Base-by-base conservation (phyloP, 2,888 invertebrate species). In the Marasmarcha lunaedactyla region DNA sequence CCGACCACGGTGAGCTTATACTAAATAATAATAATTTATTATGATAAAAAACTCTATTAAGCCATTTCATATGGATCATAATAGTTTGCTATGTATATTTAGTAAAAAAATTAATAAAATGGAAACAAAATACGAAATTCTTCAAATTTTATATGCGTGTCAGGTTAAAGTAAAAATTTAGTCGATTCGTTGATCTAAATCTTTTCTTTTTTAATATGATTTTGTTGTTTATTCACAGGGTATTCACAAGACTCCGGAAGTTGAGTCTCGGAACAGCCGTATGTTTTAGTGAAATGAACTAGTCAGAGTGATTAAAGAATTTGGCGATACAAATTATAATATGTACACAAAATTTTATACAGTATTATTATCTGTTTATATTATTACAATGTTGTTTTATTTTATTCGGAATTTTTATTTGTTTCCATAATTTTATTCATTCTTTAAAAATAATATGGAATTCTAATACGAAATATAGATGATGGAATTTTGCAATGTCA, bases 191-290 rank as follows among this genome's bases (percentile, higher is more conserved):
- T n/a, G n/a, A n/a, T n/a, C n/a, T n/a, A n/a, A n/a, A n/a, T n/a
- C n/a, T n/a, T n/a, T n/a, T n/a, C n/a, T n/a, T n/a, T n/a, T n/a
- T n/a, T n/a, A n/a, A n/a, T n/a, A n/a, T n/a, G n/a, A n/a, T n/a
- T n/a, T n/a, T n/a, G n/a, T n/a, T 7, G 14, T 26, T 11, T 34
- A 35, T 44, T 42, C 42, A 26, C 76, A 83, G 79, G 79, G 65
- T 83, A 79, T 61, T 78, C 83, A 65, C 77, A 81, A 70, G 83
- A 83, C 63, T 83, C 81, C 30, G 83, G 81, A 48, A 83, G 83
- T 81, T 83, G 81, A 81, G 66, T 61, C 61, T 59, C 49, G 51
- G 61, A 62, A 67, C 65, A 65, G 71, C 68, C 71, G 71, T 66
- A 68, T 55, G 48, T 46, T 59, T 69, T 73, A 64, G 60, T 45